These are phyloP conservation scores for Tupaia chinensis DNA, from an alignment of 2,113 vertebrate genomes.

Conservation along the genomic window DNA sequence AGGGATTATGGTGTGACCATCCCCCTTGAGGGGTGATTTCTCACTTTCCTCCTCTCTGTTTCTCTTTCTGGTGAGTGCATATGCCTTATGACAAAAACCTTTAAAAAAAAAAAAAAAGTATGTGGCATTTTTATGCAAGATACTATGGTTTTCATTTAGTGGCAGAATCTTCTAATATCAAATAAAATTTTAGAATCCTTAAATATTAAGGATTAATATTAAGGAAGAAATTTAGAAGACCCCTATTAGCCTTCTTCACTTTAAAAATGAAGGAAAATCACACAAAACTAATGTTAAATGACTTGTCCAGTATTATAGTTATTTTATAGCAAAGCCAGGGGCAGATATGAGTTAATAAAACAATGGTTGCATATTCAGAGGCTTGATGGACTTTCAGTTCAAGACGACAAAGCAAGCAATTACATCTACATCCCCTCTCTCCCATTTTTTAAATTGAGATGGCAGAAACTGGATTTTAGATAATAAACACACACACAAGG, in stretches of 20 bases:
- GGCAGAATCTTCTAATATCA: neutral
- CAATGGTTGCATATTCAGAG: neutral
- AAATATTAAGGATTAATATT: slow-evolving; percentile 21
- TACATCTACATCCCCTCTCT: neutral
- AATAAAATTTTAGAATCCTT: slow-evolving; percentile 7
- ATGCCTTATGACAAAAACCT: no score
- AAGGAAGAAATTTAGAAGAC: slow-evolving; percentile 9
- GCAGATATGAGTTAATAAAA: neutral
- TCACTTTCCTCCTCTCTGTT: no score
- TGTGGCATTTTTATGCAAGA: neutral
- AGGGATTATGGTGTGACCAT: no score
- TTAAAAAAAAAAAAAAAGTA: no score
- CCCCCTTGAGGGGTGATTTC: no score
- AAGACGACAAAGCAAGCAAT: neutral
- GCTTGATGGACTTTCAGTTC: neutral
- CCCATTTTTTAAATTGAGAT: neutral
- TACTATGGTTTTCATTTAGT: neutral
- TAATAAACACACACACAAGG: neutral
- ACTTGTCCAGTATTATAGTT: neutral
- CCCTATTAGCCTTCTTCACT: neutral
- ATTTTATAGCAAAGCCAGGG: neutral
- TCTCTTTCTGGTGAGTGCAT: no score
- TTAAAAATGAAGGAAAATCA: slow-evolving; percentile 42
- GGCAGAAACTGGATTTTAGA: neutral
- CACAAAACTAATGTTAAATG: neutral